A percentile compares a stretch with the other conserved stretches of the same genome.
These are phyloP conservation scores for Tympanoctomys barrerae DNA, from an alignment of 2,797 vertebrate species.

Conservation along the genomic window DNA sequence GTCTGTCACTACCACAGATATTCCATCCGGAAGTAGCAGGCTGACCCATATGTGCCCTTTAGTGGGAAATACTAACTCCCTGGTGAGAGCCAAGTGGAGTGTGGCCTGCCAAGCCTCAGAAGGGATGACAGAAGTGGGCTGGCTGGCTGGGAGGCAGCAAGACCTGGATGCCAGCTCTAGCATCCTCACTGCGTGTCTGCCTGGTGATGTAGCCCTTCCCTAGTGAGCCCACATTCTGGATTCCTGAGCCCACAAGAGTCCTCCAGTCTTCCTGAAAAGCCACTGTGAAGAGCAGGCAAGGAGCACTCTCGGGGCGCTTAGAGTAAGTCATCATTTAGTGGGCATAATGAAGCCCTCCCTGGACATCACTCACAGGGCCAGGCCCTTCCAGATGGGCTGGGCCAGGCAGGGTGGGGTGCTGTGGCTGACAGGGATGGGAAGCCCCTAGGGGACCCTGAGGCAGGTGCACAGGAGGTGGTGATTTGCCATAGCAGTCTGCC, in stretches of 20 bases:
- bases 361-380: not conserved
- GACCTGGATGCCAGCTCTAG: not conserved
- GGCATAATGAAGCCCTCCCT: no score
- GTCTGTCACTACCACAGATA: slow-evolving; percentile 38
- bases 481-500: not conserved
- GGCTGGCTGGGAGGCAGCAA: fast-evolving
- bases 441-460: not conserved
- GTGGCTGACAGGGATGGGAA: not conserved
- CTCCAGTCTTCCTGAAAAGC: not conserved
- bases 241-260: fast-evolving
- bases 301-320: no score
- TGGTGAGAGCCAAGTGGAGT: not conserved
- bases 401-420: not conserved
- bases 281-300: not conserved
- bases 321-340: not conserved
- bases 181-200: not conserved
- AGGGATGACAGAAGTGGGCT: not conserved
- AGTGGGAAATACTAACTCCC: not conserved
- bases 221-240: not conserved
- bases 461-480: fast-evolving
- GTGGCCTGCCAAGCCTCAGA: not conserved
- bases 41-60: slow-evolving; percentile 64
- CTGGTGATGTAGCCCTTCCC: not conserved
- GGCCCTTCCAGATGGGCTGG: not conserved
- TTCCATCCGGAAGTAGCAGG: slow-evolving; percentile 56